Evolutionary conservation across 2,113 vertebrate genomes (phyloP).

Genomic region (Tachysurus fulvidraco): DNA sequence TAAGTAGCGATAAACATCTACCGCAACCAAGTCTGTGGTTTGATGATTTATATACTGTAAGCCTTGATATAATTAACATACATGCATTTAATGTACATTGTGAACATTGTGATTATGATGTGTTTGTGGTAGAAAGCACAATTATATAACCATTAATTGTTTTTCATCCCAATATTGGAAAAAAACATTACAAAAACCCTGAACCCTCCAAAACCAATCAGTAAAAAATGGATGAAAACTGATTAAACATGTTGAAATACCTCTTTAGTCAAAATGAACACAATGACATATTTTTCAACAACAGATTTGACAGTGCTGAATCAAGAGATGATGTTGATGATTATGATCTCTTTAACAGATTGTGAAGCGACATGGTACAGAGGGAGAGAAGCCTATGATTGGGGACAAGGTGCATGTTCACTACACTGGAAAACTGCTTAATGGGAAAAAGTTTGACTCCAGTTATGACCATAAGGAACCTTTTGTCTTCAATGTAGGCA

Average conservation of each 20-base stretch:
- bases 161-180: no score
- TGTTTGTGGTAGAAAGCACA: no score
- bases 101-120: no score
- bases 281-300: not conserved
- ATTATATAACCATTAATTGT: no score
- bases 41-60: not conserved
- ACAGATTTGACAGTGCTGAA: not conserved
- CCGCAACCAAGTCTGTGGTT: not conserved
- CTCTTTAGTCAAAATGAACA: not conserved
- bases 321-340: slow-evolving; percentile 1
- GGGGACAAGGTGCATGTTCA: slow-evolving; percentile 93
- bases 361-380: slow-evolving; percentile 77
- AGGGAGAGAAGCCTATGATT: slow-evolving; percentile 86
- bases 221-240: not conserved
- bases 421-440: slow-evolving; percentile 89
- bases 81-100: no score
- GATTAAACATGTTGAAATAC: not conserved
- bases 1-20: not conserved
- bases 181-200: no score
- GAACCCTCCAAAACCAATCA: not conserved
- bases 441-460: slow-evolving; percentile 92
- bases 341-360: slow-evolving; percentile 69
- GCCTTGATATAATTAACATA: not conserved
- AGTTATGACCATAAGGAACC: slow-evolving; percentile 87
- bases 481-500: slow-evolving; percentile 90